These are phyloP conservation scores for Enteromius radiatus DNA, from an alignment of 2,797 vertebrate species.

Conservation along the genomic window DNA sequence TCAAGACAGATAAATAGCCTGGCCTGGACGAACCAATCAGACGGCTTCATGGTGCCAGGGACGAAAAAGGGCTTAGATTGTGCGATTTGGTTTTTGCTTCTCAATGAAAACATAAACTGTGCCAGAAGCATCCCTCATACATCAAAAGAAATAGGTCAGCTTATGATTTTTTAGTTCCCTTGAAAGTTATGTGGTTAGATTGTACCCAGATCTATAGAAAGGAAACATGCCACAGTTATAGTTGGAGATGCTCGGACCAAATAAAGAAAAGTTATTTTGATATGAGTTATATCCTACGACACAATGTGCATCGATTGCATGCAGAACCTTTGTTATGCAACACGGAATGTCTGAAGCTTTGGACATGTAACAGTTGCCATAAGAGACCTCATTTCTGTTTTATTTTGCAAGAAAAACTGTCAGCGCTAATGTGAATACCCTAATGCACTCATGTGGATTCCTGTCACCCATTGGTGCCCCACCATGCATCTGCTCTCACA, in stretches of 20 bases:
- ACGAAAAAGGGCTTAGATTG: slow-evolving; percentile 47
- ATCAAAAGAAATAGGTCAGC: slow-evolving; percentile 51
- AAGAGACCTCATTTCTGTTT: neutral
- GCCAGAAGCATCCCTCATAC: slow-evolving; percentile 46
- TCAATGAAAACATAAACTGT: slow-evolving; percentile 51
- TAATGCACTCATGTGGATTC: slow-evolving; percentile 22
- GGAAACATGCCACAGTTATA: slow-evolving; percentile 7
- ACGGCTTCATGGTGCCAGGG: slow-evolving; percentile 18
- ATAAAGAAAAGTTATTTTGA: slow-evolving; percentile 6
- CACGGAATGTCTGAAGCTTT: neutral
- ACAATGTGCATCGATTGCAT: slow-evolving; percentile 11
- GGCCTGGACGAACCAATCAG: slow-evolving; percentile 48
- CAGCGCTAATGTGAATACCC: neutral
- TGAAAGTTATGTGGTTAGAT: slow-evolving; percentile 24
- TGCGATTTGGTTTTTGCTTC: slow-evolving; percentile 52
- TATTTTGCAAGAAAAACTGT: neutral
- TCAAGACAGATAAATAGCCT: slow-evolving; percentile 59
- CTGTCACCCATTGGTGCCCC: slow-evolving; percentile 31
- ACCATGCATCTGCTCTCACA: slow-evolving; percentile 18
- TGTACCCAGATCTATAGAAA: slow-evolving; percentile 25
- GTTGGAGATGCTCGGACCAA: slow-evolving; percentile 16
- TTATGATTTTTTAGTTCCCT: slow-evolving; percentile 33
- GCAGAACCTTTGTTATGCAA: neutral
- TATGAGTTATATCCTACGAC: neutral
- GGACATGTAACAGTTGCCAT: neutral